Evolutionary conservation across 35 echinoderm and acorn worm genomes (phyloP).

Genomic region (Hemicentrotus pulcherrimus): DNA sequence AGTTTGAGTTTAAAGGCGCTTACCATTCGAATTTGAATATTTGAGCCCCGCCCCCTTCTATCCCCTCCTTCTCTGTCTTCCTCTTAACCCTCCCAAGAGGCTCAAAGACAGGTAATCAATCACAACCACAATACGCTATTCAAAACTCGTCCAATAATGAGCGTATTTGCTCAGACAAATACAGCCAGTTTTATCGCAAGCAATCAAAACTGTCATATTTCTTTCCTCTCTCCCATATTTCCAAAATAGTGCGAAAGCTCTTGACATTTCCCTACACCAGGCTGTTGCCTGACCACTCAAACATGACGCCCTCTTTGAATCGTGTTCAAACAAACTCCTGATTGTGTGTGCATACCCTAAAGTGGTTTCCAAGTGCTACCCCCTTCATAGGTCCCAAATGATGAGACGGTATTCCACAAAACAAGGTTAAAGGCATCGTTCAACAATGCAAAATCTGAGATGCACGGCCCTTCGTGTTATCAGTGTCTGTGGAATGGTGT

Average conservation of each 20-base stretch:
- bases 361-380: not conserved
- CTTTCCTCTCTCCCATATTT: not conserved
- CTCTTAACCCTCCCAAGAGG: too few relatives aligned
- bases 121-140: not conserved
- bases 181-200: not conserved
- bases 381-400: not conserved
- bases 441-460: too few relatives aligned
- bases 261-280: not conserved
- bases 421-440: too few relatives aligned
- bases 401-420: not conserved
- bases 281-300: not conserved
- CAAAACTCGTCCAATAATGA: not conserved
- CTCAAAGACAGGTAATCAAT: not conserved
- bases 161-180: not conserved
- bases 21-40: too few relatives aligned
- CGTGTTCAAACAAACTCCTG: not conserved
- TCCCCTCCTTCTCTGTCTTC: too few relatives aligned
- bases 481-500: too few relatives aligned
- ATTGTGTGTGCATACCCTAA: constrained; percentile 17
- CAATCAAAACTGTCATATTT: not conserved
- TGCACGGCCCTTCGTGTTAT: too few relatives aligned
- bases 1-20: too few relatives aligned
- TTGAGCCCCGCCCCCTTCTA: too few relatives aligned
- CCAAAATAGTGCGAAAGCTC: not conserved
- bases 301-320: not conserved